Evolutionary conservation across 2,113 vertebrate genomes (phyloP), one percentile per base, ranked within the genome.

Genomic region (Hypocryptadius cinnamomeus): DNA sequence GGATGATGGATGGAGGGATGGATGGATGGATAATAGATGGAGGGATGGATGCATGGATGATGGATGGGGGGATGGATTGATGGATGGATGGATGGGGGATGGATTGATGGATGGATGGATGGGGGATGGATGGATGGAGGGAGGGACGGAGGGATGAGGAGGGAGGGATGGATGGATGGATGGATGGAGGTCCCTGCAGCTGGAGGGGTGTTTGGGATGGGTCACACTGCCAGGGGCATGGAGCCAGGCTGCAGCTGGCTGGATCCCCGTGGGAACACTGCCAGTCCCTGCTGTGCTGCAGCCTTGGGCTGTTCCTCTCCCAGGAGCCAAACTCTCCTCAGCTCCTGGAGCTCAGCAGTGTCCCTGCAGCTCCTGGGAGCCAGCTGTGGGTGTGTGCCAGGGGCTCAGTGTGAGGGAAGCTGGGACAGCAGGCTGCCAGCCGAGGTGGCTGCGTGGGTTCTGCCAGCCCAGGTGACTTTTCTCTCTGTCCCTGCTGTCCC

Each of bases 311-410:
- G 50, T 60, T 92, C 37, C 76, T 85, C 44, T 59, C 71, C 21
- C 47, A 2, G 14, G 4, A 13, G 33, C 51, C 6, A 15, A 17
- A 0, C 45, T 17, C 79, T 65, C 1, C 1, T 0, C 31, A 19
- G 70, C 80, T 79, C 22, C 16, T n/a, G 5, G 79, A 6, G 87
- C 20, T 57, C 87, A 40, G 87, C 94, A 70, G 40, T 0, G 5
- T 21, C 87, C 61, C 16, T 14, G 13, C 27, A 6, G 90, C 79
- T 61, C 42, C 71, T 6, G 4, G 79, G 14, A 47, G 45, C 27
- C 3, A 4, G 15, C 23, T 21, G 10, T 4, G 22, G 83, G 59
- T 35, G 54, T 3, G 47, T 74, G n/a, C 5, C 1, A 8, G 37
- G 73, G 60, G 37, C 7, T 64, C 2, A 4, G 23, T 0, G 39